Evolutionary conservation across 2,888 invertebrate genomes (phyloP), one percentile per base, ranked within the genome.

Genomic region (Tetranychus piercei): DNA sequence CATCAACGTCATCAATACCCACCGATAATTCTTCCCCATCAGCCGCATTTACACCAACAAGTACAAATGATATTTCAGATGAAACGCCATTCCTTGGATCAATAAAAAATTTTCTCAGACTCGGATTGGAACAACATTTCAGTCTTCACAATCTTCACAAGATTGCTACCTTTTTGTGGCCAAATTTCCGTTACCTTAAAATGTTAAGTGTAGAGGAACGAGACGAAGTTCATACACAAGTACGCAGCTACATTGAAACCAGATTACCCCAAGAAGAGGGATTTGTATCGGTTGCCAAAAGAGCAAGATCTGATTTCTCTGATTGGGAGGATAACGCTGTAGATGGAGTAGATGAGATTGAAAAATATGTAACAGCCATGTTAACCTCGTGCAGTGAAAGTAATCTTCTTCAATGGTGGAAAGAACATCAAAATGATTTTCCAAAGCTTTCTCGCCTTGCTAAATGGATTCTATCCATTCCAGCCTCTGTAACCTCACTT

Each of bases 161-260:
- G n/a, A 75, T 77, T 3, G 77, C 77, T 9, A 70, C 74, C 20
- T 77, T 77, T 73, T 72, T 77, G 20, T 77, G 77, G 77, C 77
- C 77, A 11, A 76, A 77, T 72, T 77, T 77, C 75, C 74, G 77
- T 3, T 74, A 70, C 11, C 43, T 77, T 6, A 77, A 76, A 69
- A 77, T 77, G 77, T 72, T 77, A n/a, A 65, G 72, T 7, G 22
- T 70, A 15, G 76, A 67, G 7, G 77, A 77, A 72, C 76, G 74
- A 15, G 74, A 76, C 7, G 72, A 74, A 70, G 75, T 77, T 20
- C 74, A 76, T 72, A 55, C 69, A 20, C 74, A 76, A 55, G 77
- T 77, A 11, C 44, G 76, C 44, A 73, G 34, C 20, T 70, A 77
- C 6, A 72, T 77, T 11, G 73, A 76, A 44, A 44, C 44, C 20